Evolutionary conservation across 1,140 invertebrate genomes (phyloP).

Genomic region (Acromyrmex charruanus): DNA sequence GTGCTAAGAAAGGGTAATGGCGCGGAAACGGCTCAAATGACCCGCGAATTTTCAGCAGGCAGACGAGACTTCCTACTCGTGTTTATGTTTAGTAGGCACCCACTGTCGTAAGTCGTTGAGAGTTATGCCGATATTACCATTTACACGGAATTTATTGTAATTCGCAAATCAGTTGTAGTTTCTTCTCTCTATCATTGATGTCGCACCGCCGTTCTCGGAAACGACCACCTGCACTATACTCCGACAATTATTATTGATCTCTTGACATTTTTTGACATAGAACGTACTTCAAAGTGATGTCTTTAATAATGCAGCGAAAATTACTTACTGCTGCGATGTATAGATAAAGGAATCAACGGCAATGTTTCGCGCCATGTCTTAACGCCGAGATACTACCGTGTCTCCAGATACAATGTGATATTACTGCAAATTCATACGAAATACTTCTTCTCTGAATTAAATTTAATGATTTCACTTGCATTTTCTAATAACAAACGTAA

Average conservation of each 20-base stretch:
- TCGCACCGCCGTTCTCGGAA: neutral
- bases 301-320: neutral
- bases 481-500: too few relatives aligned
- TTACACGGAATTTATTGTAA: constrained; percentile 81
- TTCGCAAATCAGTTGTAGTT: constrained; percentile 46
- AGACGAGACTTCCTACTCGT: constrained; percentile 73
- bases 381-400: too few relatives aligned
- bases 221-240: neutral
- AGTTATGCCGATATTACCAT: constrained; percentile 80
- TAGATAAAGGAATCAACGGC: too few relatives aligned
- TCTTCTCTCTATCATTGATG: constrained; percentile 1
- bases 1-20: constrained; percentile 85
- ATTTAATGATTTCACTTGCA: too few relatives aligned
- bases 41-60: constrained; percentile 84
- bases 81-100: constrained; percentile 84
- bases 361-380: too few relatives aligned
- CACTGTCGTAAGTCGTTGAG: constrained; percentile 76
- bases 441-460: neutral
- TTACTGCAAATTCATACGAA: neutral
- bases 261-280: neutral
- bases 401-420: neutral
- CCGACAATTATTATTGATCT: neutral
- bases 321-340: neutral
- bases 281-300: neutral
- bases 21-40: constrained; percentile 86